Percentiles rank a stretch among this genome's conserved stretches.
Evolutionary conservation across 2,113 vertebrate species (phyloP).

Genomic region (Nyctibius bracteatus): DNA sequence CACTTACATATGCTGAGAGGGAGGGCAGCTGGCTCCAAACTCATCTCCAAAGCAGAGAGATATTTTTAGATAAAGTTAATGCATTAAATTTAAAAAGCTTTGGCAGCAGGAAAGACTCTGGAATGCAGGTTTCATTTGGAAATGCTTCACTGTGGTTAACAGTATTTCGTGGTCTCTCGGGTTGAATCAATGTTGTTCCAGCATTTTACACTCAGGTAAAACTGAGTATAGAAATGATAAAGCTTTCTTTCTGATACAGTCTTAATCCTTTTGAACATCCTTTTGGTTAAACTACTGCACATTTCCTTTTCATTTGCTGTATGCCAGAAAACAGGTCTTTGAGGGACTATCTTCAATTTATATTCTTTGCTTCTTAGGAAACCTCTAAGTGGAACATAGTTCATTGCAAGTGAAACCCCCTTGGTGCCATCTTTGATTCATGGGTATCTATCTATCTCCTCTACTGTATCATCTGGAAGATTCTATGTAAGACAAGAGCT

Average conservation of each 20-base stretch:
- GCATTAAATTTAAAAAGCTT: neutral
- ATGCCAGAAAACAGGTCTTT: neutral
- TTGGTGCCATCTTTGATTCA: neutral
- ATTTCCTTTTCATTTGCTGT: neutral
- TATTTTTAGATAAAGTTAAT: conserved; percentile 8
- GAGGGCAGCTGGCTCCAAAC: neutral
- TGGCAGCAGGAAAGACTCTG: neutral
- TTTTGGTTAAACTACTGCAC: neutral
- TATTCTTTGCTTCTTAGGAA: neutral
- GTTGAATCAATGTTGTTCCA: neutral
- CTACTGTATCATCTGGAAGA: neutral
- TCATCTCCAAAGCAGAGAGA: neutral
- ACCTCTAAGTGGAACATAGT: neutral
- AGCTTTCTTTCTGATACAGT: neutral
- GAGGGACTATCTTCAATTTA: neutral
- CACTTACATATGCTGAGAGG: conserved; percentile 16
- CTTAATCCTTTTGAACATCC: neutral
- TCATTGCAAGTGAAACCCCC: neutral
- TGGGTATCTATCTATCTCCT: neutral
- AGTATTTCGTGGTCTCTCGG: neutral
- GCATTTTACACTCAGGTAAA: neutral
- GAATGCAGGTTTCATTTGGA: too few relatives aligned
- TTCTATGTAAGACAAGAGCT: neutral
- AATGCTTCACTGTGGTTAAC: neutral
- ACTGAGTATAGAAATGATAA: neutral